Conservation (phyloP, 2,113 vertebrate species). For the Chaetura pelagica region DNA sequence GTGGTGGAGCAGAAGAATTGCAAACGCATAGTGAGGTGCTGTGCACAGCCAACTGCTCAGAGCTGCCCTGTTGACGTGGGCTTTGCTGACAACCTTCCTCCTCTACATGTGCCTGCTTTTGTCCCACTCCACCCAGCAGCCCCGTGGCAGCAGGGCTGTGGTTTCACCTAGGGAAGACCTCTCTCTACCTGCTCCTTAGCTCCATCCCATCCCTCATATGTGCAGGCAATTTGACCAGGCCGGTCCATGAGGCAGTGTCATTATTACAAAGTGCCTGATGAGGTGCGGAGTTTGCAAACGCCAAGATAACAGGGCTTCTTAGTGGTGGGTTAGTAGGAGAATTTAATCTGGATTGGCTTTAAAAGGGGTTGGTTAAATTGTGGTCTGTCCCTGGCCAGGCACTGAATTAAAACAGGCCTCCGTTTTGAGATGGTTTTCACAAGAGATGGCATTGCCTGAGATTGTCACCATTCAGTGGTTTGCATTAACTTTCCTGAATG, state of each 20-base stretch:
- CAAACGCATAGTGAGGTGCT: neutral
- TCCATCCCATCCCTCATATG: neutral
- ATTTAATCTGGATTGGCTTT: neutral
- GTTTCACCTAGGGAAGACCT: neutral
- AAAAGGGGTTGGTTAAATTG: neutral
- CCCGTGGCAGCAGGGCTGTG: neutral
- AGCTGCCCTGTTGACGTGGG: neutral
- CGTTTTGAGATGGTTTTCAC: neutral
- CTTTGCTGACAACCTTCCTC: neutral
- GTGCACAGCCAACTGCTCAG: accelerated
- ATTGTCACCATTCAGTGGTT: neutral
- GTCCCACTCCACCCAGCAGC: neutral
- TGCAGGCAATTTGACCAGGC: neutral
- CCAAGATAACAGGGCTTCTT: neutral
- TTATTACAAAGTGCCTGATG: neutral
- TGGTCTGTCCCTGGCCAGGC: neutral
- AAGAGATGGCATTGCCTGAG: neutral
- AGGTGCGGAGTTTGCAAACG: neutral
- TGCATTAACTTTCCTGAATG: neutral
- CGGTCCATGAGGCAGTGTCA: neutral
- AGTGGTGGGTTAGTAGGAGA: neutral
- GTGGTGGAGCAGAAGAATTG: neutral
- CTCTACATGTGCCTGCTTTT: neutral
- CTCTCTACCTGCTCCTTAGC: neutral
- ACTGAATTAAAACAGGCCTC: neutral